A percentile compares a stretch with the other conserved stretches of the same genome.
Evolutionary conservation across 2,797 vertebrate species (phyloP).

Genomic region (Pseudocheirus occidentalis): DNA sequence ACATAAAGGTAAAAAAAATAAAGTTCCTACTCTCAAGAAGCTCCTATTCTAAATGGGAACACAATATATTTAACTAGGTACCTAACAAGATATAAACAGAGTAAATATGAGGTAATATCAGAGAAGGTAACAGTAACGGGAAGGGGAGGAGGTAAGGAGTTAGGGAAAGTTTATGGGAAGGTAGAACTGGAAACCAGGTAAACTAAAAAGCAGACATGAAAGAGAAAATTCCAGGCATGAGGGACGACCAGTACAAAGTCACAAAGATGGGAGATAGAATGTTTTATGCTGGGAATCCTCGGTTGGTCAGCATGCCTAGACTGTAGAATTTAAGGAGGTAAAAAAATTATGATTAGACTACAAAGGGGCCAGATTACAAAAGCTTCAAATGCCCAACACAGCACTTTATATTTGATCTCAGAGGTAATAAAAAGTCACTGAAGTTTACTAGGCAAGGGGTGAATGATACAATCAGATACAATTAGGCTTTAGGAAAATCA

Average conservation of each 20-base stretch:
- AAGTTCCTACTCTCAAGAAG: not conserved
- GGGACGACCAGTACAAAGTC: not conserved
- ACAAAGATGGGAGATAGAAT: not conserved
- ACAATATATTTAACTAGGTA: not conserved
- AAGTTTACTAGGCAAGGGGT: no score
- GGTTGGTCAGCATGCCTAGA: no score
- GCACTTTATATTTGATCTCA: no score
- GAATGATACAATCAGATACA: no score
- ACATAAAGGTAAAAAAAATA: not conserved
- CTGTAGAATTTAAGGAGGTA: no score
- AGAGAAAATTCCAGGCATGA: not conserved
- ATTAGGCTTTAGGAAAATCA: no score
- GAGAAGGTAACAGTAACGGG: not conserved
- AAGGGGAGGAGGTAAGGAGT: no score
- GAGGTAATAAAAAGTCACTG: no score
- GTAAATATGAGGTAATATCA: not conserved
- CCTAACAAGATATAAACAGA: not conserved
- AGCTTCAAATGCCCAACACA: no score
- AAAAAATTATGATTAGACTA: no score
- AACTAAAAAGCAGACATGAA: not conserved
- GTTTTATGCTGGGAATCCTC: no score
- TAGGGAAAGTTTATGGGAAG: not conserved
- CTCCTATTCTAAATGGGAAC: not conserved
- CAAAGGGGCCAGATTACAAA: no score
- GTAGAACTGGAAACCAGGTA: not conserved